Conservation (phyloP, 2,888 invertebrate species). For the Cheilosia vernalis region DNA sequence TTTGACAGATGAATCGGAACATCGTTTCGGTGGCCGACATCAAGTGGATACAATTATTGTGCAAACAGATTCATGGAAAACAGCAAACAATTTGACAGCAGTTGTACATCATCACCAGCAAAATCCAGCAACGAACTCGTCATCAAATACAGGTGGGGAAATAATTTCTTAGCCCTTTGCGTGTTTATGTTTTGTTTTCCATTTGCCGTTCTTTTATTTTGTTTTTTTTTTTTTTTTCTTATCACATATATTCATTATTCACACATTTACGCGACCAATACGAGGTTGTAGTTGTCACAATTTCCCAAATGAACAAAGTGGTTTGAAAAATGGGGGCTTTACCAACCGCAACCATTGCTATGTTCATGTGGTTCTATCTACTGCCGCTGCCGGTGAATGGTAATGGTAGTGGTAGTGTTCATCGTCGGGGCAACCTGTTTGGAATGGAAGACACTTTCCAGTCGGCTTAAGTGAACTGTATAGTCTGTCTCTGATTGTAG, state of each 20-base stretch:
- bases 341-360: too few species aligned
- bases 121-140: conserved; percentile 37
- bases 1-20: conserved; percentile 61
- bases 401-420: background rate
- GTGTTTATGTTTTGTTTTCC: conserved; percentile 75
- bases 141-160: conserved; percentile 68
- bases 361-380: conserved; percentile 13
- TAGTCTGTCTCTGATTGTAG: conserved; percentile 7
- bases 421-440: conserved; percentile 26
- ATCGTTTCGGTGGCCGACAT: conserved; percentile 37
- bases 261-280: conserved; percentile 28
- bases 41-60: conserved; percentile 71
- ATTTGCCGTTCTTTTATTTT: conserved; percentile 36
- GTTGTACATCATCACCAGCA: conserved; percentile 72
- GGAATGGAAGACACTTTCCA: conserved; percentile 59
- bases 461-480: background rate
- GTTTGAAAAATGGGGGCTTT: background rate
- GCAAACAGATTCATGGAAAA: conserved; percentile 78
- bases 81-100: conserved; percentile 75
- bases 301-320: conserved; percentile 46
- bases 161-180: conserved; percentile 66
- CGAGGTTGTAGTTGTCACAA: conserved; percentile 38
- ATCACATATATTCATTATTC: conserved; percentile 36
- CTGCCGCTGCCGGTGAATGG: background rate
- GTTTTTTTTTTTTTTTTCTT: conserved; percentile 67